phyloP scores from a whole-genome alignment of 2,797 vertebrate species.

The Cynodonichthys magdalenae region DNA sequence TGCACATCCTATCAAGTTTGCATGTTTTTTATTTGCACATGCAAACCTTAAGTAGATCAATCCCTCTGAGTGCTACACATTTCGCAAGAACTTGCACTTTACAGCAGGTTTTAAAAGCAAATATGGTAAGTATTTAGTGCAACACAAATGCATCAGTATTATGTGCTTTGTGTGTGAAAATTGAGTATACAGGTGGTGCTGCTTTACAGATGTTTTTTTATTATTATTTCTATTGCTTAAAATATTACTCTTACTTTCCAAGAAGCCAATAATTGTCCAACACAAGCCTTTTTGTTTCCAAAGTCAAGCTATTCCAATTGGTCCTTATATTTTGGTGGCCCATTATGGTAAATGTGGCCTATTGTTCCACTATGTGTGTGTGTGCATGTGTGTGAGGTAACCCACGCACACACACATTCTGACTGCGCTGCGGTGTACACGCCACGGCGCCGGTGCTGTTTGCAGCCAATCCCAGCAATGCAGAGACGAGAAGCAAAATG shows the following conservation, averaged over 20 bases:
- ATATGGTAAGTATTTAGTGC: background rate
- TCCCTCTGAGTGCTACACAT: too few relatives aligned
- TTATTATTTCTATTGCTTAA: slow-evolving; percentile 50
- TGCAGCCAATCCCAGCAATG: slow-evolving; percentile 76
- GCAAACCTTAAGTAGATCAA: too few relatives aligned
- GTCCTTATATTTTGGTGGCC: slow-evolving; percentile 66
- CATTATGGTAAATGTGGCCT: slow-evolving; percentile 70
- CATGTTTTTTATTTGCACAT: too few relatives aligned
- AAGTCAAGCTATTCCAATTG: slow-evolving; percentile 56
- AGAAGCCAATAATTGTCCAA: slow-evolving; percentile 66
- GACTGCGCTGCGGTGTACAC: slow-evolving; percentile 64
- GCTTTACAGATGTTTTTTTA: slow-evolving; percentile 15
- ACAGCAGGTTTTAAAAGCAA: too few relatives aligned
- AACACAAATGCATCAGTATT: background rate
- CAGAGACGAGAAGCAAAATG: slow-evolving; percentile 76
- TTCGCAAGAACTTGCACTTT: too few relatives aligned
- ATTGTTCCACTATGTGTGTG: slow-evolving; percentile 63
- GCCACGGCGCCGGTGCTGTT: slow-evolving; percentile 74
- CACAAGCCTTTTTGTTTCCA: slow-evolving; percentile 65
- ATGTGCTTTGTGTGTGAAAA: slow-evolving; percentile 14
- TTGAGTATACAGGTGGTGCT: slow-evolving; percentile 40
- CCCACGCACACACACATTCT: slow-evolving; percentile 51
- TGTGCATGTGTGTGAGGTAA: slow-evolving; percentile 45
- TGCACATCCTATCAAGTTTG: too few relatives aligned
- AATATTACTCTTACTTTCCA: slow-evolving; percentile 49